Conservation (phyloP, 2,888 invertebrate genomes). For the Oxycera nigricornis region DNA sequence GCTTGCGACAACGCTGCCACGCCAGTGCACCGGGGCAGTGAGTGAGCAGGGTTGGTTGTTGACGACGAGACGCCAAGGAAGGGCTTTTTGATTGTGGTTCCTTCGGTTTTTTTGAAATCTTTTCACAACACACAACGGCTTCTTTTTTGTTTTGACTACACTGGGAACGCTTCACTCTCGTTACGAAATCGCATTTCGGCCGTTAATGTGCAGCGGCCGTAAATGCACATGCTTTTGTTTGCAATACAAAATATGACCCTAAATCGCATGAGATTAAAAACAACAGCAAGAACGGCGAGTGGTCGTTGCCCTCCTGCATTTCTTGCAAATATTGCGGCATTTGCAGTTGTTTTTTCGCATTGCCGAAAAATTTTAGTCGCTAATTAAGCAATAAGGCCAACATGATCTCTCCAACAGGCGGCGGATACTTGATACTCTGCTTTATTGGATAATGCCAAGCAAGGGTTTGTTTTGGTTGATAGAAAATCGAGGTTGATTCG, state of each 20-base stretch:
- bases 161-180: not conserved
- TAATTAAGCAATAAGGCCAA: slow-evolving; percentile 33
- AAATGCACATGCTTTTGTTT: slow-evolving; percentile 8
- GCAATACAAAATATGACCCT: slow-evolving; percentile 18
- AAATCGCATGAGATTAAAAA: slow-evolving; percentile 11
- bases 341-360: slow-evolving; percentile 9
- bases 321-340: slow-evolving; percentile 8
- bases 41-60: not conserved
- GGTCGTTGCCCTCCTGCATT: slow-evolving; percentile 13
- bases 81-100: slow-evolving; percentile 1
- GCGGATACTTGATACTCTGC: slow-evolving; percentile 24
- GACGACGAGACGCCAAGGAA: not conserved
- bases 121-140: not conserved
- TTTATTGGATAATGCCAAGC: not conserved
- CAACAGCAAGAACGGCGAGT: not conserved
- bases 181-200: slow-evolving; percentile 22
- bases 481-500: no score
- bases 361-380: slow-evolving; percentile 37
- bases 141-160: slow-evolving; percentile 9
- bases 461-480: not conserved
- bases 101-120: not conserved
- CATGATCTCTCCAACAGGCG: slow-evolving; percentile 14
- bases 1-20: not conserved
- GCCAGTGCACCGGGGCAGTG: not conserved
- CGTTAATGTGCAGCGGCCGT: slow-evolving; percentile 5